phyloP scores from a whole-genome alignment of 2,113 vertebrate genomes.

The Zosterops japonicus region DNA sequence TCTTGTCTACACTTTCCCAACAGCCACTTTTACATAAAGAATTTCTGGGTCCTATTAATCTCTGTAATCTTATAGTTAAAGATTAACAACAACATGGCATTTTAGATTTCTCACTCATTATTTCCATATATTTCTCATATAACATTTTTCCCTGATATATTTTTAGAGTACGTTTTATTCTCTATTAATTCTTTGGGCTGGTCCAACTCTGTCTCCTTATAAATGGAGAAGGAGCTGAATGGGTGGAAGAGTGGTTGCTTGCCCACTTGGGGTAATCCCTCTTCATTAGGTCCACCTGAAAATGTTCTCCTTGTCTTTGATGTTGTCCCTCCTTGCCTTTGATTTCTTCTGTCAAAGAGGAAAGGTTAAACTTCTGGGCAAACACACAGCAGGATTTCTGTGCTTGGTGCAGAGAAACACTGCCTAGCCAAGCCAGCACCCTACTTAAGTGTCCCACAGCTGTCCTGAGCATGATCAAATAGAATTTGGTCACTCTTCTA shows the following conservation, averaged over 20 bases:
- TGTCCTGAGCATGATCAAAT: neutral
- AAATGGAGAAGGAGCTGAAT: neutral
- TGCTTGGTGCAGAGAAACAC: neutral
- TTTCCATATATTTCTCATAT: neutral
- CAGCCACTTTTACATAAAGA: neutral
- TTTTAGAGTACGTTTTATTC: neutral
- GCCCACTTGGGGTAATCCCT: neutral
- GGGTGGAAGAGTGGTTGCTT: neutral
- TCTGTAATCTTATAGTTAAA: neutral
- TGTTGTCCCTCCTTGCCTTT: neutral
- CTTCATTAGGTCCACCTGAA: neutral
- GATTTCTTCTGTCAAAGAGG: neutral
- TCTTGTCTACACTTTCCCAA: neutral
- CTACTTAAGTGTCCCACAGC: fast-evolving
- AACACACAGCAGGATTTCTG: neutral
- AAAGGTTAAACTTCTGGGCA: neutral
- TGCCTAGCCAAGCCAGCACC: neutral
- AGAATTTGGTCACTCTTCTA: neutral
- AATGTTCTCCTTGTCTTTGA: neutral
- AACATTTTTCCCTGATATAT: neutral
- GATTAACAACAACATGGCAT: neutral
- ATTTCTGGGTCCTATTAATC: neutral
- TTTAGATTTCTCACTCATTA: neutral
- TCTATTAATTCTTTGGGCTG: neutral
- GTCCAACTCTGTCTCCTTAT: neutral